These are phyloP conservation scores for Moxostoma hubbsi DNA, from an alignment of 2,797 vertebrate genomes.

Conservation along the genomic window DNA sequence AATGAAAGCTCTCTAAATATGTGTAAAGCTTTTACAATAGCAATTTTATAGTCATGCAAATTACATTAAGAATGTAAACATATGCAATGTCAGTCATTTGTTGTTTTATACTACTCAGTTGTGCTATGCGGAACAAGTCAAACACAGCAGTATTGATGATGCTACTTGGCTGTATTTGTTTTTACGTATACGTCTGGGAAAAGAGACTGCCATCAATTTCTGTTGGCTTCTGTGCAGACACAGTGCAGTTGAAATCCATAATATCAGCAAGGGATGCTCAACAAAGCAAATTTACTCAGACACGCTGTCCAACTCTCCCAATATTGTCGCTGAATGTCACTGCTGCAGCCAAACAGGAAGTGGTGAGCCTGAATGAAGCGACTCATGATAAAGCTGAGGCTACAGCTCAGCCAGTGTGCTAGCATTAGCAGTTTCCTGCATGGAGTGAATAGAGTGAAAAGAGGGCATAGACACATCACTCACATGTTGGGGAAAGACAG, in stretches of 20 bases:
- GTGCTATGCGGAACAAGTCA: constrained; percentile 13
- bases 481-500: constrained; percentile 22
- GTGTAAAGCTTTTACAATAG: not conserved
- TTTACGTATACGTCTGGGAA: constrained; percentile 53
- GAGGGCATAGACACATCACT: constrained; percentile 32
- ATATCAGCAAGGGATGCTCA: constrained; percentile 25
- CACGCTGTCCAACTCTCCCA: constrained; percentile 44
- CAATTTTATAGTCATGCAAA: not conserved
- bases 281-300: constrained; percentile 55
- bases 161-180: constrained; percentile 26
- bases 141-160: not conserved
- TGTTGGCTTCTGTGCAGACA: constrained; percentile 30
- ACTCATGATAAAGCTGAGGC: constrained; percentile 47
- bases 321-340: constrained; percentile 64
- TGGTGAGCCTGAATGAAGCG: constrained; percentile 56
- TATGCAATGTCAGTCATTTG: not conserved
- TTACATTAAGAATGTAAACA: constrained; percentile 4
- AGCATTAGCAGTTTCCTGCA: constrained; percentile 56
- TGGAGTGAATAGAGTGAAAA: constrained; percentile 21
- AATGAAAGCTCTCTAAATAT: not conserved
- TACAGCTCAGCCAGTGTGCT: constrained; percentile 41
- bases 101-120: constrained; percentile 3
- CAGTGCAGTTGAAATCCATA: constrained; percentile 11
- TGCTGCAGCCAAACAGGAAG: constrained; percentile 69
- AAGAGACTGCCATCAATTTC: constrained; percentile 42